phyloP scores from a whole-genome alignment of 2,113 vertebrate species.

The Empidonax traillii region DNA sequence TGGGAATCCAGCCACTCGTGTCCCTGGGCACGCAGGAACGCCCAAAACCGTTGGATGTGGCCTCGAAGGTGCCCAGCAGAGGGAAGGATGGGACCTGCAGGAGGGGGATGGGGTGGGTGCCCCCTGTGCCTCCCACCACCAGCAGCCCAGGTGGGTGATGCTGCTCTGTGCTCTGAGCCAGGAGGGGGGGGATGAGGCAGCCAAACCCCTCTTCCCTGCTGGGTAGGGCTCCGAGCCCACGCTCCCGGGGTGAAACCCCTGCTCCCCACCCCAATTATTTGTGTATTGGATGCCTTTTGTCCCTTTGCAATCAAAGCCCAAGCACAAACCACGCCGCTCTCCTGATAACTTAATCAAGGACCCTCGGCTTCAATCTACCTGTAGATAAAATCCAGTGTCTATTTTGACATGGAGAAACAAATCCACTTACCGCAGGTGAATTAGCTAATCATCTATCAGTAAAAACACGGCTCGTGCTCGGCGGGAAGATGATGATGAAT shows the following conservation, averaged over 20 bases:
- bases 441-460: slow-evolving; percentile 38
- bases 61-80: fast-evolving
- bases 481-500: slow-evolving; percentile 20
- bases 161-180: neutral
- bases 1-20: neutral
- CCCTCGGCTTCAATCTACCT: slow-evolving; percentile 16
- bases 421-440: slow-evolving; percentile 48
- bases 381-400: neutral
- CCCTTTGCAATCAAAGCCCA: neutral
- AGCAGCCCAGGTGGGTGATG: neutral
- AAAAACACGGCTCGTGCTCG: neutral
- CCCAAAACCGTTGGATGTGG: fast-evolving
- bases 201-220: fast-evolving
- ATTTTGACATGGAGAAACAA: slow-evolving; percentile 17
- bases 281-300: neutral
- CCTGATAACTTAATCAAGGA: slow-evolving; percentile 42
- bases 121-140: neutral
- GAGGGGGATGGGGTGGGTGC: fast-evolving
- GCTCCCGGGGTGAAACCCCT: neutral
- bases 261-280: neutral
- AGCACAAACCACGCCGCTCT: neutral
- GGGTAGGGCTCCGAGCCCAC: neutral
- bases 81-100: fast-evolving
- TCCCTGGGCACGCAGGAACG: neutral
- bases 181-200: neutral